phyloP scores from a whole-genome alignment of 2,797 vertebrate genomes.

The Chromobotia macracanthus region DNA sequence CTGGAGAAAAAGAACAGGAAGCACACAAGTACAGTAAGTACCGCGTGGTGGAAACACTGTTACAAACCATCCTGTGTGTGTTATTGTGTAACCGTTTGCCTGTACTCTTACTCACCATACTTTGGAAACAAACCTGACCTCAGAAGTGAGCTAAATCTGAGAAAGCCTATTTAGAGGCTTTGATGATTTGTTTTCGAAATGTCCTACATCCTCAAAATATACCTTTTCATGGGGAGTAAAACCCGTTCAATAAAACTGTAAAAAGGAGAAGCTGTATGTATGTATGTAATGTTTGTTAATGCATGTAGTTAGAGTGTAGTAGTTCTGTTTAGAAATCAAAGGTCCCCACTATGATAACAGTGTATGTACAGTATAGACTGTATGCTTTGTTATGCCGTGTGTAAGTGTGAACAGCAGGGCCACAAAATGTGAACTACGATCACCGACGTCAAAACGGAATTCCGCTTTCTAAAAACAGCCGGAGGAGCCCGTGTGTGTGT shows the following conservation, averaged over 20 bases:
- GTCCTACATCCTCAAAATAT: no score
- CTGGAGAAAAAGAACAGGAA: no score
- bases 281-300: no score
- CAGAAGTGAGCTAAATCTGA: background rate
- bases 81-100: background rate
- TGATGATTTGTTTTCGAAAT: no score
- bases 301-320: no score
- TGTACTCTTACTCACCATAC: background rate
- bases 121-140: background rate
- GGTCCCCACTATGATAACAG: no score
- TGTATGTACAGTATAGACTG: background rate
- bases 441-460: conserved; percentile 48
- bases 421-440: background rate
- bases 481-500: background rate
- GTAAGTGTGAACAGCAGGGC: background rate
- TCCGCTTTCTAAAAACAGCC: conserved; percentile 51
- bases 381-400: background rate
- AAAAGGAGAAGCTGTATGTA: no score
- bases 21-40: no score
- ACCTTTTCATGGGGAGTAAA: no score
- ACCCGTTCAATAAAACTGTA: no score
- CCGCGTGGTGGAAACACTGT: background rate
- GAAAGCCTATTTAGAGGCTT: background rate
- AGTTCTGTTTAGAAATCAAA: no score
- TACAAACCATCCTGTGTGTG: no score